A percentile compares a stretch with the other conserved stretches of the same genome.
phyloP scores from a whole-genome alignment of 2,113 vertebrate genomes.

The Phaethornis superciliosus region DNA sequence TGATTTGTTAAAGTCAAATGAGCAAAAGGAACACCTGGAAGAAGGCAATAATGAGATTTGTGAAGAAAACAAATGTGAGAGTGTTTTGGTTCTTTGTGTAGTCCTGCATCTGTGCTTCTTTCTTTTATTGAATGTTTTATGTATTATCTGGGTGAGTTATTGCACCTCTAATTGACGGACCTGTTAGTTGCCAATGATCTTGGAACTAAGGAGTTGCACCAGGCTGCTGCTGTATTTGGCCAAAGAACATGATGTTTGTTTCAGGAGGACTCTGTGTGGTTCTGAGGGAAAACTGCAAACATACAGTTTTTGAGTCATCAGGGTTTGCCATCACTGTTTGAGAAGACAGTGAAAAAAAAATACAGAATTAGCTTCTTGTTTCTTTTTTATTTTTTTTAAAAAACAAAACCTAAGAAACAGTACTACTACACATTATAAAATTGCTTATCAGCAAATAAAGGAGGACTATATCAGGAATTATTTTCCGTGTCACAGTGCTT shows the following conservation, averaged over 20 bases:
- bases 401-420: neutral
- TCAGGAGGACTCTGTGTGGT: neutral
- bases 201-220: neutral
- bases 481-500: neutral
- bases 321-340: neutral
- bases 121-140: neutral
- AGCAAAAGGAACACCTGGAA: slow-evolving; percentile 51
- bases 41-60: slow-evolving; percentile 1
- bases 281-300: neutral
- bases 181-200: neutral
- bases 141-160: slow-evolving; percentile 8
- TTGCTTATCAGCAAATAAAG: neutral
- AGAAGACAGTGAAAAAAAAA: neutral
- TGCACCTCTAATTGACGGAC: neutral
- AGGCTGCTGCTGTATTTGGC: neutral
- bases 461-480: neutral
- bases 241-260: neutral
- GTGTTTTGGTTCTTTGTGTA: neutral
- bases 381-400: neutral
- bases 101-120: neutral
- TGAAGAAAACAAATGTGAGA: slow-evolving; percentile 6
- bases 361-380: neutral
- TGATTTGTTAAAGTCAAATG: slow-evolving; percentile 62
- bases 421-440: neutral
- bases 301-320: neutral